These are phyloP conservation scores for Anseranas semipalmata DNA, from an alignment of 2,113 vertebrate genomes.

Conservation along the genomic window DNA sequence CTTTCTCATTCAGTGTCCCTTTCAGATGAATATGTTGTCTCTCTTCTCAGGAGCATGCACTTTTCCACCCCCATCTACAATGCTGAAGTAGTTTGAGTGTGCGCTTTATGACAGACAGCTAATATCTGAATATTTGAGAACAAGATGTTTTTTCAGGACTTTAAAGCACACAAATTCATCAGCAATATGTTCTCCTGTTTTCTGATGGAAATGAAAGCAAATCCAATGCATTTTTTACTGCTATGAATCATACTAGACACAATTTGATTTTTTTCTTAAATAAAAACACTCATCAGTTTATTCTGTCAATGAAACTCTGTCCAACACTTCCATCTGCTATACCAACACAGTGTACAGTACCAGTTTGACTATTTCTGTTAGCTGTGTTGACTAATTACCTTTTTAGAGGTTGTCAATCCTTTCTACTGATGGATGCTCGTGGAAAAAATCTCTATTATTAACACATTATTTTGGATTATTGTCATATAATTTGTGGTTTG, in stretches of 20 bases:
- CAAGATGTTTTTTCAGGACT: background rate
- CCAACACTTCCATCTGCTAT: background rate
- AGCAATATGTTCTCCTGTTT: background rate
- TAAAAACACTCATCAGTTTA: constrained; percentile 9
- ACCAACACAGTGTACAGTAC: background rate
- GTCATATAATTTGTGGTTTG: background rate
- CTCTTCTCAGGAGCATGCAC: background rate
- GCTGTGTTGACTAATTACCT: background rate
- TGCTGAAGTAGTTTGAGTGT: background rate
- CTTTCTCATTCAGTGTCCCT: background rate
- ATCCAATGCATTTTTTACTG: background rate
- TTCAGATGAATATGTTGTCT: background rate
- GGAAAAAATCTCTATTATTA: background rate
- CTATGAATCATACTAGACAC: constrained; percentile 1
- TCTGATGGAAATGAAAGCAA: background rate
- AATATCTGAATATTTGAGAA: background rate
- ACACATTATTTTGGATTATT: constrained; percentile 42
- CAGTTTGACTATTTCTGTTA: constrained; percentile 7
- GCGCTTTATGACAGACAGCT: background rate
- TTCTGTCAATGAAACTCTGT: constrained; percentile 21
- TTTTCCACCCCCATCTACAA: background rate
- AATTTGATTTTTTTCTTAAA: background rate
- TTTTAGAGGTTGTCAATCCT: background rate
- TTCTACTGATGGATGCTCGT: background rate
- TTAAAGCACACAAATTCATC: background rate